phyloP scores from a whole-genome alignment of 2,113 vertebrate species.

The Vidua macroura region DNA sequence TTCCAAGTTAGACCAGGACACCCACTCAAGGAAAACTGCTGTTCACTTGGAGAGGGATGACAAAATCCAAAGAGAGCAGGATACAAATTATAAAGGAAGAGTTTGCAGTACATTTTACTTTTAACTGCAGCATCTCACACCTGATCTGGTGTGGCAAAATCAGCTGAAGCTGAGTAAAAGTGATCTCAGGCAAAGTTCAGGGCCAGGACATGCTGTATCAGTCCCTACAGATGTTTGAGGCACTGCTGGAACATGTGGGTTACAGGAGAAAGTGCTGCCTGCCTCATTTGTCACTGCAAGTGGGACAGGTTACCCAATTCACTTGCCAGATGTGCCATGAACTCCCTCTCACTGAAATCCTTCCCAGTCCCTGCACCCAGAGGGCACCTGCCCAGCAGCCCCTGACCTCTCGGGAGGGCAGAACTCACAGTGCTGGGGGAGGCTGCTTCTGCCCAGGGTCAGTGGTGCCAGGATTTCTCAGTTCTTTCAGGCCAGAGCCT shows the following conservation, averaged over 20 bases:
- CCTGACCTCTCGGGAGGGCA: neutral
- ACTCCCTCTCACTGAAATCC: neutral
- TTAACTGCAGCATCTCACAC: neutral
- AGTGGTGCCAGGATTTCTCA: neutral
- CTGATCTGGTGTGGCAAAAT: neutral
- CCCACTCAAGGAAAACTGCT: constrained; percentile 10
- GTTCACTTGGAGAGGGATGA: neutral
- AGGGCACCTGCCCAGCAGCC: neutral
- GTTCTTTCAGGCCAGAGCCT: neutral
- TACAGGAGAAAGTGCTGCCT: neutral
- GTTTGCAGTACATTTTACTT: neutral
- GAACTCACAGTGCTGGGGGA: neutral
- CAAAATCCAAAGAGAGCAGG: neutral
- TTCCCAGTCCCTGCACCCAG: neutral
- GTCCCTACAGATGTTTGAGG: neutral
- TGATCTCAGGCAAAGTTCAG: neutral
- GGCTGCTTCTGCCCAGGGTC: neutral
- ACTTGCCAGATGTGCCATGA: neutral
- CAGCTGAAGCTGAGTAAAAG: neutral
- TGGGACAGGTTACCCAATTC: neutral
- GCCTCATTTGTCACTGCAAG: neutral
- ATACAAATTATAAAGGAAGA: neutral
- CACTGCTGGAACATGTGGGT: neutral
- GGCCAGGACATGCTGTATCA: neutral
- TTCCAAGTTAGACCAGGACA: constrained; percentile 21